Conservation (phyloP, 92 coral and sea anemone species). For the Isaurus tuberculatus region DNA sequence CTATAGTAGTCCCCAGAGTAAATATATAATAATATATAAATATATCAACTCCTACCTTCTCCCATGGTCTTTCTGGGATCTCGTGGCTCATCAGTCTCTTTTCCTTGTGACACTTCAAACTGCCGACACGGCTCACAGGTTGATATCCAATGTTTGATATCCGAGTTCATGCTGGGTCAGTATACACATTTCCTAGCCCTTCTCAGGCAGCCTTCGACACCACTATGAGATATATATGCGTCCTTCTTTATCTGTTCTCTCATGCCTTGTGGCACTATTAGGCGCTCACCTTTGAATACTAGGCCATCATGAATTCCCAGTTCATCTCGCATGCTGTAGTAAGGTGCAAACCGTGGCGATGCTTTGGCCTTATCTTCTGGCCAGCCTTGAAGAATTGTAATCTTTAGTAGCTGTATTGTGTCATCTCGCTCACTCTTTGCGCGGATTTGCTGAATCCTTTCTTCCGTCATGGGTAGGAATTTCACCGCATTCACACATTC, state of each 20-base stretch:
- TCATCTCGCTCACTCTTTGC: constrained; percentile 21
- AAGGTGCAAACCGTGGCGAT: constrained; percentile 31
- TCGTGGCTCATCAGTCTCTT: constrained; percentile 50
- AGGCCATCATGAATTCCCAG: constrained; percentile 36
- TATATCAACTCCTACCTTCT: constrained; percentile 32
- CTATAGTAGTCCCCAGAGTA: constrained; percentile 41
- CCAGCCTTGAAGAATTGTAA: constrained; percentile 43
- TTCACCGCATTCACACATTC: constrained; percentile 29
- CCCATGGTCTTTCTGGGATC: constrained; percentile 44
- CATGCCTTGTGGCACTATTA: constrained; percentile 42
- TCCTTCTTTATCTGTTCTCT: constrained; percentile 50
- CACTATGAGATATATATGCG: constrained; percentile 49
- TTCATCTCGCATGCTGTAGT: constrained; percentile 41
- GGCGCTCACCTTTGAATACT: constrained; percentile 44
- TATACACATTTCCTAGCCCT: constrained; percentile 51
- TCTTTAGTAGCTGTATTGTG: constrained; percentile 14
- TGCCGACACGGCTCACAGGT: constrained; percentile 47
- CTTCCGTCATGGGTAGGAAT: constrained; percentile 46
- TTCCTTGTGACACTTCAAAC: constrained; percentile 42
- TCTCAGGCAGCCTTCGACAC: constrained; percentile 48
- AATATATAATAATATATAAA: neutral
- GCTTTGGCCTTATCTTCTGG: constrained; percentile 25
- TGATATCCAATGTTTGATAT: constrained; percentile 45
- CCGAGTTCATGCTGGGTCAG: constrained; percentile 61
- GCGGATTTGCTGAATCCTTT: constrained; percentile 24